phyloP scores from a whole-genome alignment of 1,140 invertebrate species.

The Neotoxoptera formosana region DNA sequence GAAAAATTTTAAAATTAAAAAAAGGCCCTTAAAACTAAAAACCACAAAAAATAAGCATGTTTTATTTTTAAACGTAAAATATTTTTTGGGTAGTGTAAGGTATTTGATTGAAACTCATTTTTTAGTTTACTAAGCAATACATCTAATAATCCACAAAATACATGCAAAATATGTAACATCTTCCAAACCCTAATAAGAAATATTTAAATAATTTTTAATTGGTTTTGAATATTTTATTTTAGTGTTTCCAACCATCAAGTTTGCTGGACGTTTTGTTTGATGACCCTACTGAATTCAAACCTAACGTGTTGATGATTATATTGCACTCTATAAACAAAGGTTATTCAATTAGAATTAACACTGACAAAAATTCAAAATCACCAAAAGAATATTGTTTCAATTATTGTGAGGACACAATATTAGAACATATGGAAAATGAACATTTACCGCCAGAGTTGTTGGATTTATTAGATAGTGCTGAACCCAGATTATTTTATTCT shows the following conservation, averaged over 20 bases:
- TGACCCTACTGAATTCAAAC: not conserved
- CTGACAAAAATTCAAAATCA: not conserved
- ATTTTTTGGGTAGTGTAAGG: no score
- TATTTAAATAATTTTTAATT: not conserved
- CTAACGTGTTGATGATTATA: slow-evolving; percentile 34
- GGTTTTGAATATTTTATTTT: not conserved
- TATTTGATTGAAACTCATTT: no score
- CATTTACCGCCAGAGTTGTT: slow-evolving; percentile 85
- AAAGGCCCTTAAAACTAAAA: no score
- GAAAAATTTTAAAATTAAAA: no score
- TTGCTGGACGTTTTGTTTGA: slow-evolving; percentile 44
- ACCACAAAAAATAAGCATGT: no score
- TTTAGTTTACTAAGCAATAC: no score
- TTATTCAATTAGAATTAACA: slow-evolving; percentile 32
- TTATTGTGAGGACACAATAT: slow-evolving; percentile 36
- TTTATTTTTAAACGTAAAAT: no score
- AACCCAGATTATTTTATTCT: slow-evolving; percentile 85
- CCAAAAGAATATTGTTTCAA: slow-evolving; percentile 15
- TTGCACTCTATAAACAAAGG: slow-evolving; percentile 15
- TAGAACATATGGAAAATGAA: slow-evolving; percentile 78
- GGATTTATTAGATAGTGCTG: slow-evolving; percentile 81
- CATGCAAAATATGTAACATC: no score
- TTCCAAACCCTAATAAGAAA: not conserved
- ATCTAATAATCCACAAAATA: no score
- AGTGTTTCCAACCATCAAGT: slow-evolving; percentile 31